Conservation (phyloP, 2,797 vertebrate species). For the Gorsachius magnificus region DNA sequence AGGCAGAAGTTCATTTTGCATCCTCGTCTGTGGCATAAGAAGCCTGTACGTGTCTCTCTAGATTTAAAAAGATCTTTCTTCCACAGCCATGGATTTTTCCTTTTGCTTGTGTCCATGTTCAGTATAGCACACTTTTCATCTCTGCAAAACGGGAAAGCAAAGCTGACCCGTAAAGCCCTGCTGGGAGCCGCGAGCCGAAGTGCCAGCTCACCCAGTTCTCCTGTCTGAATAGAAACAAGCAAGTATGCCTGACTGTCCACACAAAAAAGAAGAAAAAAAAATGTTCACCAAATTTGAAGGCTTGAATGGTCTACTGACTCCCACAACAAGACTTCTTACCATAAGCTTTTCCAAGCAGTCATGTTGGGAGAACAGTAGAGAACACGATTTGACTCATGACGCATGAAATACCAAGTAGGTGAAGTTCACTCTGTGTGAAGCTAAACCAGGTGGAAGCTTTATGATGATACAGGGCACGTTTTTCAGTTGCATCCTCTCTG, state of each 20-base stretch:
- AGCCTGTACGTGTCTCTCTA: not conserved
- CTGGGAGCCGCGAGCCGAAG: not conserved
- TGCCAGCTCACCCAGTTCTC: not conserved
- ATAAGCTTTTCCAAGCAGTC: not conserved
- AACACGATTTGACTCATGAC: not conserved
- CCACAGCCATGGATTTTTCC: not conserved
- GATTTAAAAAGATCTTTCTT: not conserved
- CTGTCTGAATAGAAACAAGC: not conserved
- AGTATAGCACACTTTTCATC: not conserved
- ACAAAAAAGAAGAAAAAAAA: not conserved
- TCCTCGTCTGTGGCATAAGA: not conserved
- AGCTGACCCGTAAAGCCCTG: not conserved
- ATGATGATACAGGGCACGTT: accelerated
- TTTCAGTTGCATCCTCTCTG: not conserved
- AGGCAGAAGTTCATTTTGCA: not conserved
- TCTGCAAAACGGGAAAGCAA: not conserved
- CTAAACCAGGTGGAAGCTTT: not conserved
- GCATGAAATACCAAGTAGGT: not conserved
- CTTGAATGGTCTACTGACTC: not conserved
- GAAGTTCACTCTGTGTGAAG: not conserved
- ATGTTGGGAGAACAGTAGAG: not conserved
- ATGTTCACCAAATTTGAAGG: not conserved
- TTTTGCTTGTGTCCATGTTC: not conserved
- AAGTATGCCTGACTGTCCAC: accelerated
- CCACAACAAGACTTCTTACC: not conserved